Evolutionary conservation across 2,888 invertebrate species (phyloP), one percentile per base, ranked within the genome.

Genomic region (Acrobasis suavella): DNA sequence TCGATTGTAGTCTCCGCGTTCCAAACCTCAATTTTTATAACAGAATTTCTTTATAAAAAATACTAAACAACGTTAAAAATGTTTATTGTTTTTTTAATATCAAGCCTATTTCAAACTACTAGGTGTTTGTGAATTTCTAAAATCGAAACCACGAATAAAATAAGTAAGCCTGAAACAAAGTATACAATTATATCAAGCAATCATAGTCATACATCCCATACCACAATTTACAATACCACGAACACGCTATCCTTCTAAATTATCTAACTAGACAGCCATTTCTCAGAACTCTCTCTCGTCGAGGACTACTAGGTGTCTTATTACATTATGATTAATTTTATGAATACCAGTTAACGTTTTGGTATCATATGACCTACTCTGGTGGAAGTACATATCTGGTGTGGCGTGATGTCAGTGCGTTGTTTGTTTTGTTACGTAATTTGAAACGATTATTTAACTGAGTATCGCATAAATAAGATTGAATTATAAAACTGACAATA

Each of bases 281-380:
- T 76, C 79, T 72, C 38, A 67, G 77, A 75, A 78, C 42, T 42
- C 42, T 56, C 54, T 65, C 70, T 9, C 68, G 66, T 73, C 75
- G 72, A 66, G 70, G 65, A 66, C 62, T 68, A 64, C 64, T 75
- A 67, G 64, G 71, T 50, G 59, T 59, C 59, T 15, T 49, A 14
- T 75, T 72, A 70, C 73, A 65, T 69, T 66, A 74, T 71, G 67
- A 72, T 77, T 72, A 73, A 74, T 66, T 70, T 75, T 69, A 76
- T 70, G 67, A 71, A 67, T 71, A 67, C 65, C 56, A 56, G 46
- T 61, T 52, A 62, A 14, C 54, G 17, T 65, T 64, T 66, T 64
- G 63, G 65, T 65, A 51, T 68, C 62, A 52, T 54, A 54, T 58
- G 58, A 22, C 62, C 51, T 56, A 63, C 65, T 67, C 63, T 65